Evolutionary conservation across 2,888 invertebrate genomes (phyloP), one percentile per base, ranked within the genome.

Genomic region (Keiferia lycopersicella): DNA sequence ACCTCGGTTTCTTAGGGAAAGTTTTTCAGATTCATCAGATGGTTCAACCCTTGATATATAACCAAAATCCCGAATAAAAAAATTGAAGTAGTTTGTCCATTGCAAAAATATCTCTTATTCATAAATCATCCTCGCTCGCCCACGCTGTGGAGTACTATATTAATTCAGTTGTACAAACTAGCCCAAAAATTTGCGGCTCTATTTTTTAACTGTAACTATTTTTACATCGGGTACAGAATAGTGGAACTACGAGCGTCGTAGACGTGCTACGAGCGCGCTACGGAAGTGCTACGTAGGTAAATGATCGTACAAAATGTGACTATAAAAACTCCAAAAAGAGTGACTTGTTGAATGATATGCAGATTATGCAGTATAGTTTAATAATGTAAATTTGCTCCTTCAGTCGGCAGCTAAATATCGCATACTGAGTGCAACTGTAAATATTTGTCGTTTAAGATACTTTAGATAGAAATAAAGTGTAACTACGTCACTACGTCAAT

Each of bases 231-330:
- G 41, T 3, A 45, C 39, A 20, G 60, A 56, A 14, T 58, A 41
- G 11, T 56, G 30, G 61, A 18, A n/a, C 41, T 69, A 51, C 30
- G 30, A 56, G 26, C 12, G n/a, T 8, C 67, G 69, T 72, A 69
- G 67, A 72, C 71, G 70, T 62, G 65, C 63, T 60, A 61, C 61
- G 67, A 53, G 61, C 34, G 34, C 45, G 65, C 63, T 61, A 59
- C 61, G 66, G 45, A 62, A 30, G 34, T 39, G 65, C 63, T 61
- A 59, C 51, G 66, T 45, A 63, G 51, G 48, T 79, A 82, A 87
- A 81, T 84, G 77, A 86, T 81, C 84, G 91, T 91, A 90, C 89
- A 89, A 91, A 90, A 81, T 77, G 81, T 85, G 89, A 89, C 88
- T 89, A 89, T 89, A 91, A 86, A 86, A 79, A 76, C 6, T 80